Evolutionary conservation across 2,888 invertebrate species (phyloP).

Genomic region (Papilio protenor): DNA sequence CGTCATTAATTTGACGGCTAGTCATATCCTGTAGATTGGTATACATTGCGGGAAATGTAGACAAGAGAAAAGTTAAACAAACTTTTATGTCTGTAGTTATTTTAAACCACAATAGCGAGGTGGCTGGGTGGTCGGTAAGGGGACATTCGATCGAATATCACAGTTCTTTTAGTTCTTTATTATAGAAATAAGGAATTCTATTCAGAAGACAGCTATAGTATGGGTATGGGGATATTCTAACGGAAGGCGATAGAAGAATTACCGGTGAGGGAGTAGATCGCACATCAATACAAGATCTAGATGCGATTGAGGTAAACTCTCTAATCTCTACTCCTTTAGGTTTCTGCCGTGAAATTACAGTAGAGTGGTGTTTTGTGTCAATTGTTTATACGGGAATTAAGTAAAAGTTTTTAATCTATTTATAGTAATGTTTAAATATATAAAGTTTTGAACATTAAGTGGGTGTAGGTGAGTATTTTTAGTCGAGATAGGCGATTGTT

Average conservation of each 20-base stretch:
- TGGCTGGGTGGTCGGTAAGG: not conserved
- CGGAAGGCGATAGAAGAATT: no score
- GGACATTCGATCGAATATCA: conserved; percentile 5
- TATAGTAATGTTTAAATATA: conserved; percentile 27
- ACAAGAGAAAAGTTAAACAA: conserved; percentile 8
- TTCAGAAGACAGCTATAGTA: not conserved
- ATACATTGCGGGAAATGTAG: conserved; percentile 1
- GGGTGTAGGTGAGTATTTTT: conserved; percentile 46
- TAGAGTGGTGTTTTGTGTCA: not conserved
- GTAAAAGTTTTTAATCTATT: not conserved
- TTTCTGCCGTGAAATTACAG: not conserved
- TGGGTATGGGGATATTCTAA: no score
- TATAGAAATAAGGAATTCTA: not conserved
- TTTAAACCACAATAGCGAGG: conserved; percentile 15
- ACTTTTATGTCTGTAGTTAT: conserved; percentile 10
- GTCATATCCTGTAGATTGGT: not conserved
- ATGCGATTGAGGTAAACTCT: not conserved
- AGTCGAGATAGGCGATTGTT: conserved; percentile 54
- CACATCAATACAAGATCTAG: not conserved
- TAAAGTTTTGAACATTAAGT: conserved; percentile 33
- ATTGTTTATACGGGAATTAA: not conserved
- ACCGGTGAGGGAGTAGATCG: no score
- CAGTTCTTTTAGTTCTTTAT: not conserved
- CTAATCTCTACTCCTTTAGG: not conserved
- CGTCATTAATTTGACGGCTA: not conserved